Percentiles rank a stretch among this genome's conserved stretches.
phyloP scores from a whole-genome alignment of 2,888 invertebrate species.

The Yponomeuta sedellus region DNA sequence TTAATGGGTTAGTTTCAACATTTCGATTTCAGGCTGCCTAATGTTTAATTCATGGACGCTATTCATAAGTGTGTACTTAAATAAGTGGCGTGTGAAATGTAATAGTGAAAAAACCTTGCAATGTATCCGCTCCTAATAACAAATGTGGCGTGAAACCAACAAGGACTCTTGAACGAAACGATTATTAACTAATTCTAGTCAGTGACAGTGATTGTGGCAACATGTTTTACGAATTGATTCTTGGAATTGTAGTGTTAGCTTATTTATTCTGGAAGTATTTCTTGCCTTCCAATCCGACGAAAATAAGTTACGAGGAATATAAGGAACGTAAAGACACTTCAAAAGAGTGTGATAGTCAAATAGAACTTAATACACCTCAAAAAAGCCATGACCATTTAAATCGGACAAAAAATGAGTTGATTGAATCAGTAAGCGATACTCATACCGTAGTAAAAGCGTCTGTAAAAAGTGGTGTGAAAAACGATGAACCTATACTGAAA shows the following conservation, averaged over 20 bases:
- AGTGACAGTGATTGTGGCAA: constrained; percentile 45
- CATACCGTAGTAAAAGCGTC: too few species aligned
- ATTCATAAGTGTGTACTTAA: constrained; percentile 25
- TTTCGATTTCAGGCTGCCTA: constrained; percentile 6
- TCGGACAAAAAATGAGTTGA: too few species aligned
- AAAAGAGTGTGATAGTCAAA: background rate
- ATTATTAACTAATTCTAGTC: constrained; percentile 40
- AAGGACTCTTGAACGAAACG: constrained; percentile 33
- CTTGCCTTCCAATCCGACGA: constrained; percentile 27
- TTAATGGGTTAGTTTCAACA: background rate
- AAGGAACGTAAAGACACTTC: background rate
- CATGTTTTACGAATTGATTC: constrained; percentile 61
- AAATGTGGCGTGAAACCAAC: constrained; percentile 47
- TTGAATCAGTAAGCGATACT: too few species aligned
- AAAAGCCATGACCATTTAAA: too few species aligned
- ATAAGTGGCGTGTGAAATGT: constrained; percentile 31
- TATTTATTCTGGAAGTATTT: constrained; percentile 60
- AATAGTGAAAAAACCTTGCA: constrained; percentile 35
- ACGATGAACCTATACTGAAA: background rate
- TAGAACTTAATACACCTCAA: background rate
- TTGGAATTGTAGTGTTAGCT: constrained; percentile 52
- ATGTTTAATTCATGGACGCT: constrained; percentile 32
- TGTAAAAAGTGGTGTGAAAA: background rate
- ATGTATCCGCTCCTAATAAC: constrained; percentile 35
- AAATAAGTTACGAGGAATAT: background rate